Percentiles rank a stretch among this genome's conserved stretches.
Conservation (phyloP, 1,140 invertebrate genomes). For the Drosophila chauvacae region DNA sequence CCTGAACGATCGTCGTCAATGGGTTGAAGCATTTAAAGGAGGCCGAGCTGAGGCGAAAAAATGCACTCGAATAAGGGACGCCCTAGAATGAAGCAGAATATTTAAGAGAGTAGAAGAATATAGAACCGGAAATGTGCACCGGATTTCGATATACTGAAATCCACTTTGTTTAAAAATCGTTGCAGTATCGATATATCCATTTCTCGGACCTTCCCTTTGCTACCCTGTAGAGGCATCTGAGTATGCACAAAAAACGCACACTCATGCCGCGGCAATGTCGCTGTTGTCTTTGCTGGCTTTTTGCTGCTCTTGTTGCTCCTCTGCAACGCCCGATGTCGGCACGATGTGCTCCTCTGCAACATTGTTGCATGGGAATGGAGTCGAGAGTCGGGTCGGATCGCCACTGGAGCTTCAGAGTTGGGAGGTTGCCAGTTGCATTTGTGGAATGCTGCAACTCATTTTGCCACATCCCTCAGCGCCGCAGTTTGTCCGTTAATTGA, state of each 20-base stretch:
- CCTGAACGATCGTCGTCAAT: constrained; percentile 39
- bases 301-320: constrained; percentile 13
- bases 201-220: neutral
- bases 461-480: constrained; percentile 39
- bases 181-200: neutral
- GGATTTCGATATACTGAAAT: no score
- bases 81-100: neutral
- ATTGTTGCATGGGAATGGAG: constrained; percentile 76
- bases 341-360: constrained; percentile 68
- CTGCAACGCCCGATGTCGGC: constrained; percentile 46
- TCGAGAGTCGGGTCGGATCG: constrained; percentile 9
- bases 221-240: constrained; percentile 12
- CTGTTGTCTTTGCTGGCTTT: constrained; percentile 47
- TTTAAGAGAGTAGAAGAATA: neutral
- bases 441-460: constrained; percentile 32
- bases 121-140: no score
- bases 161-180: neutral
- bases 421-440: constrained; percentile 15
- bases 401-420: constrained; percentile 4
- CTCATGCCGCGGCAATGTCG: constrained; percentile 50
- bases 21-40: constrained; percentile 36
- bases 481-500: constrained; percentile 62
- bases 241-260: constrained; percentile 41
- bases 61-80: neutral
- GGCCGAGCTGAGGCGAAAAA: neutral